These are phyloP conservation scores for Callipepla squamata DNA, from an alignment of 2,113 vertebrate species.

Conservation along the genomic window DNA sequence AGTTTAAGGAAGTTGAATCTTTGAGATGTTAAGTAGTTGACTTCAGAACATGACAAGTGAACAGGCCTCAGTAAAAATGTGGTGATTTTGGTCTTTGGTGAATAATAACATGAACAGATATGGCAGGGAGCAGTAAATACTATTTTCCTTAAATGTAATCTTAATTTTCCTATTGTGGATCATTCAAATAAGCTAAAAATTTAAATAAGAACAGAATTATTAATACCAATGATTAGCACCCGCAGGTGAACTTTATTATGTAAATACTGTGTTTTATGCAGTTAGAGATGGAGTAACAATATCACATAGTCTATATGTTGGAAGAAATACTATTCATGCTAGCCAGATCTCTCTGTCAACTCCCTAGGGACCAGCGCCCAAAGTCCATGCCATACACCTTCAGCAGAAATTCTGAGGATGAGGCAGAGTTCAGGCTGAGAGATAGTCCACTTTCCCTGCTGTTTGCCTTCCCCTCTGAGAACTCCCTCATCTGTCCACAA, in stretches of 20 bases:
- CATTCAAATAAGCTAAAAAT: background rate
- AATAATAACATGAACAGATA: background rate
- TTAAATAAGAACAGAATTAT: background rate
- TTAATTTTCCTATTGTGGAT: background rate
- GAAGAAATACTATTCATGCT: background rate
- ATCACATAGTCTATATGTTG: accelerated
- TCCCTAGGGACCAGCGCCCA: background rate
- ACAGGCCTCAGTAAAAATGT: background rate
- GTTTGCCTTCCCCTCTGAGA: background rate
- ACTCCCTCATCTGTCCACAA: background rate
- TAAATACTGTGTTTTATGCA: background rate
- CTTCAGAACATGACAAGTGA: background rate
- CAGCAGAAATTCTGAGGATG: accelerated
- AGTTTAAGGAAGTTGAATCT: background rate
- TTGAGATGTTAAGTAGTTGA: background rate
- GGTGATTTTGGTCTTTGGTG: conserved; percentile 1
- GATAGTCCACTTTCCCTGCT: background rate
- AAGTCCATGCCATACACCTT: background rate
- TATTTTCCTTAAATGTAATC: background rate
- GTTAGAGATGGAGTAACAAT: background rate
- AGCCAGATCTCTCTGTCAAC: background rate
- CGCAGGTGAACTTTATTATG: background rate
- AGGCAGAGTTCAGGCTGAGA: background rate
- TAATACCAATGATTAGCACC: background rate
- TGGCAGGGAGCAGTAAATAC: background rate